These are phyloP conservation scores for Ganaspis sp. DNA, from an alignment of 1,140 invertebrate genomes.

Conservation along the genomic window DNA sequence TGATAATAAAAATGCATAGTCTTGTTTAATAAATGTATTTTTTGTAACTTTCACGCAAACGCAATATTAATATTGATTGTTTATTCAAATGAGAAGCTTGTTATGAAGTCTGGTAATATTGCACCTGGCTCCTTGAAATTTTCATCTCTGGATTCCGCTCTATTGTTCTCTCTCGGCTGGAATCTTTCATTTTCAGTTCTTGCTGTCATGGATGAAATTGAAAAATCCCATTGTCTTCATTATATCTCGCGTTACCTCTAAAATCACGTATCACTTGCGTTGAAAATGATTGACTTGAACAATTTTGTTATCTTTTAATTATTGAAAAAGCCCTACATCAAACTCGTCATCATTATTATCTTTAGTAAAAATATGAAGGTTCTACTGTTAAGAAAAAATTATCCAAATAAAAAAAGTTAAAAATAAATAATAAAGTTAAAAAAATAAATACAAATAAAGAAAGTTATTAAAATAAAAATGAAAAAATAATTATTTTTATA, in stretches of 20 bases:
- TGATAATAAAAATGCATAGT: not conserved
- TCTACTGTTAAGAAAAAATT: too few relatives aligned
- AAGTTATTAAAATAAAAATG: too few relatives aligned
- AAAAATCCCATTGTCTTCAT: not conserved
- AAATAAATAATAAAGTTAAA: too few relatives aligned
- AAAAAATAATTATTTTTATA: too few relatives aligned
- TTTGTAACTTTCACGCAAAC: not conserved
- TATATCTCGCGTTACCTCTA: not conserved
- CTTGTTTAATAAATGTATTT: not conserved
- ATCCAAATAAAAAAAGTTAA: too few relatives aligned
- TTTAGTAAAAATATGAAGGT: too few relatives aligned
- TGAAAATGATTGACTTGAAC: not conserved
- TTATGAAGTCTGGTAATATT: slow-evolving; percentile 21
- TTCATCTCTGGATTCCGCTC: slow-evolving; percentile 1
- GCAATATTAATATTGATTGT: not conserved
- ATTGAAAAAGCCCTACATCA: too few relatives aligned
- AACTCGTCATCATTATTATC: too few relatives aligned
- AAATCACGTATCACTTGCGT: not conserved
- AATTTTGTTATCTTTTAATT: too few relatives aligned
- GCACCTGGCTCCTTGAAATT: slow-evolving; percentile 26
- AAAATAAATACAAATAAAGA: too few relatives aligned
- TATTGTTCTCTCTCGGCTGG: slow-evolving; percentile 5
- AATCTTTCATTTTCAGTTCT: slow-evolving; percentile 21
- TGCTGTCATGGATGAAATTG: slow-evolving; percentile 9
- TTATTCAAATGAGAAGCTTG: not conserved